A percentile compares a stretch with the other conserved stretches of the same genome.
These are phyloP conservation scores for Boulengeromyrus knoepffleri DNA, from an alignment of 2,113 vertebrate genomes.

Conservation along the genomic window DNA sequence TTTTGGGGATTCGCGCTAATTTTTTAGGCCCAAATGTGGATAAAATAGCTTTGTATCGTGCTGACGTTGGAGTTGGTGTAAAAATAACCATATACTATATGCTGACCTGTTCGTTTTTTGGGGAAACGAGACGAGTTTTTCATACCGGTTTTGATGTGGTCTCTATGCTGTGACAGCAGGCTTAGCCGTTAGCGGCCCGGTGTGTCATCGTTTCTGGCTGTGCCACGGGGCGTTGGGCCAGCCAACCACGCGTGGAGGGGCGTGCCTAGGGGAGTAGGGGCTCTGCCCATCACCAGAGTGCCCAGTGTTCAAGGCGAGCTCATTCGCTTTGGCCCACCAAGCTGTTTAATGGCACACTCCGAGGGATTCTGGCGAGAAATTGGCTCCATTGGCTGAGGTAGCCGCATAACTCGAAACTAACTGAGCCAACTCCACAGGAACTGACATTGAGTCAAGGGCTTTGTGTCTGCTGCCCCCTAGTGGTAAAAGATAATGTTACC, in stretches of 20 bases:
- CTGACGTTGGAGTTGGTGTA: neutral
- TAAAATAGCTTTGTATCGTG: neutral
- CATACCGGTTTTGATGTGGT: neutral
- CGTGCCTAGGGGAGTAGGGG: neutral
- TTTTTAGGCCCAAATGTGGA: neutral
- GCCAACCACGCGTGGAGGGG: neutral
- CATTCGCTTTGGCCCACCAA: conserved; percentile 4
- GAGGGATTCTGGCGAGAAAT: neutral
- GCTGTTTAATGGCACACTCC: neutral
- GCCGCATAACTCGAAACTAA: neutral
- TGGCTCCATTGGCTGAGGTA: neutral
- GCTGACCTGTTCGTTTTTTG: neutral
- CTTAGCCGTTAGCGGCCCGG: neutral
- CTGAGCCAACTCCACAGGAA: neutral
- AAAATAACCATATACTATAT: neutral
- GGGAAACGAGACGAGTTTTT: neutral
- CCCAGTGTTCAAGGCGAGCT: neutral
- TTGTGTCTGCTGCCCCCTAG: conserved; percentile 52
- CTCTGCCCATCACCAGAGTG: neutral
- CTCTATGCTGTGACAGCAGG: neutral
- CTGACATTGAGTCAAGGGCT: conserved; percentile 8
- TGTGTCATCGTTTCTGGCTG: neutral
- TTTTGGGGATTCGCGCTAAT: neutral
- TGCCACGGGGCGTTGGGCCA: neutral
- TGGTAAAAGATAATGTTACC: conserved; percentile 37